These are phyloP conservation scores for Myiothlypis chrysogaster DNA, from an alignment of 2,797 vertebrate species.

Conservation along the genomic window DNA sequence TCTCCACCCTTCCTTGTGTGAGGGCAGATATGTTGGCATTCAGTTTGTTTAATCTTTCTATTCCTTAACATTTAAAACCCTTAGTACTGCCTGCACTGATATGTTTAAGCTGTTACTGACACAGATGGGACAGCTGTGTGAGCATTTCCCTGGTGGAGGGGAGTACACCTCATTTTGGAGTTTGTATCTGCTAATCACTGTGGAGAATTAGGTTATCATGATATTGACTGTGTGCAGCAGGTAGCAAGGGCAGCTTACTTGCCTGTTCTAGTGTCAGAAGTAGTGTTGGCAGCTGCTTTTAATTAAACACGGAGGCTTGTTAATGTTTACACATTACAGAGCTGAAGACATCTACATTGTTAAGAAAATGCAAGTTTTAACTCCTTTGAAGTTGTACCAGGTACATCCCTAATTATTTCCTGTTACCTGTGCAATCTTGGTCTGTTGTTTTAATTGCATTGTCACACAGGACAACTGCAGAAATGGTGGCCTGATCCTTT, in stretches of 20 bases:
- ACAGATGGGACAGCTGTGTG: not conserved
- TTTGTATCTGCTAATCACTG: not conserved
- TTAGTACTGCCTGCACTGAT: rapidly evolving
- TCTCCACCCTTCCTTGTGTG: not conserved
- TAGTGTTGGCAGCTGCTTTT: not conserved
- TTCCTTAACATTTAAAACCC: not conserved
- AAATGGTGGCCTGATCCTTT: not conserved
- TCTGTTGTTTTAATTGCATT: not conserved
- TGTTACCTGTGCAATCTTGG: not conserved
- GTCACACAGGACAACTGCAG: not conserved
- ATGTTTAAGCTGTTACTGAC: not conserved
- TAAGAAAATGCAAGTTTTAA: not conserved
- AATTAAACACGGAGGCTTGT: not conserved
- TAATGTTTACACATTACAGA: not conserved
- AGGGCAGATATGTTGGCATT: not conserved
- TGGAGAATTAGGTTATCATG: not conserved
- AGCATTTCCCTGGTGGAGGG: not conserved
- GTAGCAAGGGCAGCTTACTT: not conserved
- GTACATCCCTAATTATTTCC: not conserved
- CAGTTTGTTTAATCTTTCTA: not conserved
- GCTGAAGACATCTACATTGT: not conserved
- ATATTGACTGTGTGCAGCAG: not conserved
- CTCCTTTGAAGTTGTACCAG: not conserved
- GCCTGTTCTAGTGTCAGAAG: not conserved
- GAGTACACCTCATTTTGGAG: not conserved